These are phyloP conservation scores for Siniperca scherzeri DNA, from an alignment of 2,797 vertebrate species.

Conservation along the genomic window DNA sequence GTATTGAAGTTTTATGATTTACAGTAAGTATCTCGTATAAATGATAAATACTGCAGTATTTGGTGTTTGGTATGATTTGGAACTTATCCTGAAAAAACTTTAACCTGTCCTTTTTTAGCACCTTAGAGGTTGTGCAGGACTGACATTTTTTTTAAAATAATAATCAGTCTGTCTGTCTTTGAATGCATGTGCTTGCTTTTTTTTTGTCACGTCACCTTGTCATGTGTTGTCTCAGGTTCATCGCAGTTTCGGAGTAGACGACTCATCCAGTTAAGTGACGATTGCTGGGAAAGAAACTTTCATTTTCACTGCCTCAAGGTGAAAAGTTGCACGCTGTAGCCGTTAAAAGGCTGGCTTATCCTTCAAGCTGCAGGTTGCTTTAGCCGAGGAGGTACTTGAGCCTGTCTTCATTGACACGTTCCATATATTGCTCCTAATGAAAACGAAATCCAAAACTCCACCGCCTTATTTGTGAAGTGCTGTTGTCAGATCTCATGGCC, in stretches of 20 bases:
- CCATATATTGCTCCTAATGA: background rate
- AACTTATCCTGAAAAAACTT: too few relatives aligned
- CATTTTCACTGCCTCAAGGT: background rate
- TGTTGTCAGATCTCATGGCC: conserved; percentile 51
- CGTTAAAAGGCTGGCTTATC: background rate
- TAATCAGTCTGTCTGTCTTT: too few relatives aligned
- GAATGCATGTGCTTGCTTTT: too few relatives aligned
- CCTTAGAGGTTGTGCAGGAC: too few relatives aligned
- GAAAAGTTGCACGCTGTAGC: background rate
- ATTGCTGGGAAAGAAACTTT: background rate
- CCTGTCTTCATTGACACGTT: background rate
- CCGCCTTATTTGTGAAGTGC: conserved; percentile 9
- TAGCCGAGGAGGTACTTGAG: background rate
- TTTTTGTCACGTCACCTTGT: too few relatives aligned
- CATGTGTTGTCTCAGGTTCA: background rate
- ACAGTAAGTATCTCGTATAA: too few relatives aligned
- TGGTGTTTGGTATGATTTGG: too few relatives aligned
- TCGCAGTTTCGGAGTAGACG: conserved; percentile 21
- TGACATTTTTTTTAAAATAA: too few relatives aligned
- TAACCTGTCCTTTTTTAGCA: too few relatives aligned
- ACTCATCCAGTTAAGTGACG: background rate
- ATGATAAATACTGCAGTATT: too few relatives aligned
- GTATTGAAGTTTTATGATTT: too few relatives aligned
- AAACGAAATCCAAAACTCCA: background rate
- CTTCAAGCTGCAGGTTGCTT: conserved; percentile 2